Evolutionary conservation across 2,888 invertebrate genomes (phyloP).

Genomic region (Andrena haemorrhoa): DNA sequence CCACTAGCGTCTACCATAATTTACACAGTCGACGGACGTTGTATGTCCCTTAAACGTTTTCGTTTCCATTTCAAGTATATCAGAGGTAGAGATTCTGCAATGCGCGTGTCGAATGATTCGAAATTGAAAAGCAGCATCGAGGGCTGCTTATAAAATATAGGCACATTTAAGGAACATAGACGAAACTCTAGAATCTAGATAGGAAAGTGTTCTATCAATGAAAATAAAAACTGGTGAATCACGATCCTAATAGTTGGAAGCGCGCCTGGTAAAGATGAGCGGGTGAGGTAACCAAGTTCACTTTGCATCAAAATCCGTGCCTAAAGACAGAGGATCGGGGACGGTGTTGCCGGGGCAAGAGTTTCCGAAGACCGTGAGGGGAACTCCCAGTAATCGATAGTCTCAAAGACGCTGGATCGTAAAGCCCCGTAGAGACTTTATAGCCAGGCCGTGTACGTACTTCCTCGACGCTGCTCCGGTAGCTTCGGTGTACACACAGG

Average conservation of each 20-base stretch:
- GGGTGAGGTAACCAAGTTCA: conserved; percentile 1
- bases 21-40: neutral
- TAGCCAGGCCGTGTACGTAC: conserved; percentile 54
- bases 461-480: conserved; percentile 32
- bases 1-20: neutral
- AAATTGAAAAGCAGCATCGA: neutral
- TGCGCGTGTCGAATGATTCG: neutral
- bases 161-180: too few relatives aligned
- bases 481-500: conserved; percentile 37
- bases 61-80: neutral
- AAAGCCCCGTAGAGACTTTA: conserved; percentile 65
- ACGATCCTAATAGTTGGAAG: neutral
- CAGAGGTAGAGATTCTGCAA: neutral
- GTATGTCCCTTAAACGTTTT: neutral
- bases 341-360: conserved; percentile 18
- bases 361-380: conserved; percentile 37
- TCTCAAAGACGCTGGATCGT: conserved; percentile 64
- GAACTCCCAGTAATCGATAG: conserved; percentile 63
- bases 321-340: conserved; percentile 19
- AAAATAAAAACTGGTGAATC: neutral
- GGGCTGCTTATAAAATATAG: neutral
- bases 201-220: neutral
- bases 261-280: conserved; percentile 8
- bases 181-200: neutral
- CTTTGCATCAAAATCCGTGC: conserved; percentile 33